Base-by-base conservation (phyloP, 1,140 invertebrate genomes). In the Drosophila saltans region DNA sequence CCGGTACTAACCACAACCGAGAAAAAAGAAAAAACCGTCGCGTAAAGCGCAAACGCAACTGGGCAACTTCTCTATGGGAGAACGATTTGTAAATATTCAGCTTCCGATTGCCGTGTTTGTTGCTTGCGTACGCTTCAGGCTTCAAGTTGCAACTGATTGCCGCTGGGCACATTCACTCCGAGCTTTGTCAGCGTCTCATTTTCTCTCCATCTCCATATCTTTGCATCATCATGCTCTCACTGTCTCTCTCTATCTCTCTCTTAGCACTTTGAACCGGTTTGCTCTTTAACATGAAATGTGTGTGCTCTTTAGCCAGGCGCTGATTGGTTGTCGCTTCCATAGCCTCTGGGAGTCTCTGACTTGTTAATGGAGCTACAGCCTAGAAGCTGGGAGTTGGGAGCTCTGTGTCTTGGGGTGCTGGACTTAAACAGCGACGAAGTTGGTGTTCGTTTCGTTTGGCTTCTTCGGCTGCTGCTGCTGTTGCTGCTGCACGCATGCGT, bases 71-170 rank as follows among this genome's bases (percentile, higher is more conserved):
- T 36, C 33, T 36, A 30, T 65, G 21, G 36, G n/a, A 40, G 26
- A 66, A 58, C 45, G 45, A 28, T 16, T 55, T 16, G 30, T 52
- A 39, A 8, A 3, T 30, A 10, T 56, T 26, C 48, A 56, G 63
- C 75, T 78, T 78, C 75, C 66, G 74, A 69, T 55, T 48, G 65
- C 55, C 78, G 68, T 67, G 70, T 45, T 48, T 28, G 66, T 52
- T 80, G 66, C 69, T 80, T 86, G 82, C 82, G 80, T 83, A 57
- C 73, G 83, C 83, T 86, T 89, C 84, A 78, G 83, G 83, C 76
- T 72, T 89, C 83, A 59, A 86, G 69, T 83, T 74, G 62, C 80
- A 84, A 86, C 80, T 86, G 84, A 86, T 76, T 83, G 83, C 83
- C 83, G 68, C 84, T 77, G 80, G 84, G 80, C 80, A 88, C 65